These are phyloP conservation scores for Drosophila rhopaloa DNA, from an alignment of 1,140 invertebrate species.

Conservation along the genomic window DNA sequence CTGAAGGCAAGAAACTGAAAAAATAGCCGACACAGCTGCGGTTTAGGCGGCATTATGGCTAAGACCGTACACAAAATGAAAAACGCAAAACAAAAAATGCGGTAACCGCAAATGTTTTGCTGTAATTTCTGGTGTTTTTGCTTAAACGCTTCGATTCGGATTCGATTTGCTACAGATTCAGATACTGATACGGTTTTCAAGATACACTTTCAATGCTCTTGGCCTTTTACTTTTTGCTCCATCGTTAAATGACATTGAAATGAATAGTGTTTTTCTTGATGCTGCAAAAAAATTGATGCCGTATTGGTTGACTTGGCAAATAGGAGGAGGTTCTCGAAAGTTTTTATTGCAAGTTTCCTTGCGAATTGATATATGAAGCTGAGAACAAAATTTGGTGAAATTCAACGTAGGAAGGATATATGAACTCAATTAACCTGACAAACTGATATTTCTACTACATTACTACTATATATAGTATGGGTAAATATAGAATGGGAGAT, in stretches of 20 bases:
- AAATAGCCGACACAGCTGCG: conserved; percentile 57
- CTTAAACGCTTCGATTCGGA: conserved; percentile 47
- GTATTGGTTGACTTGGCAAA: conserved; percentile 30
- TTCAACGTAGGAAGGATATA: not conserved
- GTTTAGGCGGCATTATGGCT: conserved; percentile 54
- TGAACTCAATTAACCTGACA: not conserved
- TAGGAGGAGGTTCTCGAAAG: conserved; percentile 22
- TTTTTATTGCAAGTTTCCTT: conserved; percentile 13
- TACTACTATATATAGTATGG: too few relatives aligned
- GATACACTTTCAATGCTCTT: conserved; percentile 49
- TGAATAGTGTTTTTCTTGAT: conserved; percentile 28
- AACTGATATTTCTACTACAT: too few relatives aligned
- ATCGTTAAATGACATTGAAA: conserved; percentile 66
- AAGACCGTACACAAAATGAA: conserved; percentile 24
- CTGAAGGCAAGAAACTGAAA: conserved; percentile 6
- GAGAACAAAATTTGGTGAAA: not conserved
- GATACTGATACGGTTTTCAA: conserved; percentile 23
- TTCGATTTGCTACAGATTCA: conserved; percentile 45
- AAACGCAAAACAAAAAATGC: conserved; percentile 42
- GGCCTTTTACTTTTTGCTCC: conserved; percentile 45
- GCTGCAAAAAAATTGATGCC: conserved; percentile 22
- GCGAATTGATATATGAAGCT: not conserved
- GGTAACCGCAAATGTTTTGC: conserved; percentile 67
- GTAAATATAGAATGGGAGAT: not conserved
- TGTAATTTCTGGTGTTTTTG: conserved; percentile 49